Percentiles rank a stretch among this genome's conserved stretches.
Evolutionary conservation across 2,888 invertebrate genomes (phyloP).

Genomic region (Metallyticus violacea): DNA sequence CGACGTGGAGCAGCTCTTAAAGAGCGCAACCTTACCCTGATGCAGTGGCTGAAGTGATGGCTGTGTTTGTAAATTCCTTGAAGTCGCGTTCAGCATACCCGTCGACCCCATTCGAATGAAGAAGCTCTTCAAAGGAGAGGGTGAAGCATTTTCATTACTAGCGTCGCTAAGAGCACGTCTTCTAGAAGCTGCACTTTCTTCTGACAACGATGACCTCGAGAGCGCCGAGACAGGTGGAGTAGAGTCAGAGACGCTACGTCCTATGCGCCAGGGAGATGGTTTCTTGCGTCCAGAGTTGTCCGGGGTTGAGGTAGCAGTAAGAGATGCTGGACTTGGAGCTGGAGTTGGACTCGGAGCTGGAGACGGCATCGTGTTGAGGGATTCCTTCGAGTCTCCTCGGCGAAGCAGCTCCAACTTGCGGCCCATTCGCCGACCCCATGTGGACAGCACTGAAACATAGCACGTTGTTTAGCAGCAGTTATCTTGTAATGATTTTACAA

Average conservation of each 20-base stretch:
- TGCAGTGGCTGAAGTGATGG: neutral
- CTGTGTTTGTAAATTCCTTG: constrained; percentile 2
- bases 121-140: constrained; percentile 68
- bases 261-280: constrained; percentile 28
- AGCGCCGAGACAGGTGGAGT: neutral
- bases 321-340: constrained; percentile 24
- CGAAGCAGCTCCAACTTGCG: constrained; percentile 72
- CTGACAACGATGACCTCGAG: neutral
- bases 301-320: constrained; percentile 40
- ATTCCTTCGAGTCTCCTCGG: constrained; percentile 45
- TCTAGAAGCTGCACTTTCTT: neutral
- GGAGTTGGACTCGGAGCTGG: neutral
- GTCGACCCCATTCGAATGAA: constrained; percentile 75
- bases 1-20: constrained; percentile 74
- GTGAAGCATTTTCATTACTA: constrained; percentile 43
- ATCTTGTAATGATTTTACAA: too few relatives aligned
- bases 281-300: constrained; percentile 34
- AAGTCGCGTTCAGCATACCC: constrained; percentile 60
- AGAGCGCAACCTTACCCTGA: constrained; percentile 45
- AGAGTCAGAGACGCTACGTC: constrained; percentile 26
- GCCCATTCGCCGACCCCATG: constrained; percentile 77
- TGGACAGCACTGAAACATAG: constrained; percentile 58
- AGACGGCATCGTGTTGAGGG: constrained; percentile 13
- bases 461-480: too few relatives aligned
- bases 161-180: neutral